Evolutionary conservation across 2,113 vertebrate species (phyloP).

Genomic region (Indicator indicator): DNA sequence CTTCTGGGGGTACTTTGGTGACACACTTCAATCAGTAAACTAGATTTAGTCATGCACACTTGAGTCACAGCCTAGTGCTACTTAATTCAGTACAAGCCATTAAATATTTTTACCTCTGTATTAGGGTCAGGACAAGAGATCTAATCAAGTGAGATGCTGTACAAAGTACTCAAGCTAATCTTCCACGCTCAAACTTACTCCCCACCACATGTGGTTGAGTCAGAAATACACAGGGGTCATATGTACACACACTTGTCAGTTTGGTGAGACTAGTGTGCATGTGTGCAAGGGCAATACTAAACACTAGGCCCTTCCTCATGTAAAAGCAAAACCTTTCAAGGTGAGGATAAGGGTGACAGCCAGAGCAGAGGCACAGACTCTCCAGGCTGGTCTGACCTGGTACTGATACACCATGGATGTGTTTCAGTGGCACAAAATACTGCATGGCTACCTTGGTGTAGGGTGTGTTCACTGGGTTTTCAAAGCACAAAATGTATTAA

Average conservation of each 20-base stretch:
- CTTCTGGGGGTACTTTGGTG: neutral
- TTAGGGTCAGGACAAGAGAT: conserved; percentile 26
- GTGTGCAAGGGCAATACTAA: neutral
- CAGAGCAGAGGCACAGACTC: neutral
- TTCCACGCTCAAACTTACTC: neutral
- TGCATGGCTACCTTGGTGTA: neutral
- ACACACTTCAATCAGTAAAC: neutral
- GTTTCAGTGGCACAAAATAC: neutral
- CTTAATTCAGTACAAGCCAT: conserved; percentile 8
- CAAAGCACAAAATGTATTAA: conserved; percentile 2
- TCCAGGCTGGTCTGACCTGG: neutral
- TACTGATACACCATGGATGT: neutral
- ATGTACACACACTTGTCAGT: neutral
- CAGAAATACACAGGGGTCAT: neutral
- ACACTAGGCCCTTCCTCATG: neutral
- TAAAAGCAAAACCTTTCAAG: conserved; percentile 4
- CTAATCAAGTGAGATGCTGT: neutral
- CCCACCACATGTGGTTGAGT: neutral
- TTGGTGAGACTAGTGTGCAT: neutral
- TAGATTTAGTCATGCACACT: neutral
- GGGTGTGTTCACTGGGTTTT: neutral
- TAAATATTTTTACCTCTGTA: conserved; percentile 59
- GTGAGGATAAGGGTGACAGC: neutral
- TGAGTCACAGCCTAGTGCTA: neutral
- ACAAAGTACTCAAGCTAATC: conserved; percentile 32